Evolutionary conservation across 2,113 vertebrate genomes (phyloP).

Genomic region (Garra rufa): DNA sequence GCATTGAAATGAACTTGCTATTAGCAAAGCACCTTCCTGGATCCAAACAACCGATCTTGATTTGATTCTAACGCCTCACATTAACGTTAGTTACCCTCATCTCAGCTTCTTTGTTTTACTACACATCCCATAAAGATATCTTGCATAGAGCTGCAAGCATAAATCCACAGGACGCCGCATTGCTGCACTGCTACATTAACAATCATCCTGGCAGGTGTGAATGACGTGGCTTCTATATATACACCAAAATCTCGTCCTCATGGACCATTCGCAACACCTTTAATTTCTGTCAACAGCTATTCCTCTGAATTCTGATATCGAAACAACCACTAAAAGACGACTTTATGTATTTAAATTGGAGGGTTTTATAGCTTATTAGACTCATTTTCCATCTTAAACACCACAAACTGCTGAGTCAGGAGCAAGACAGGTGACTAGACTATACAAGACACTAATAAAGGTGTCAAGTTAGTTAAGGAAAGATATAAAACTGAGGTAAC

Average conservation of each 20-base stretch:
- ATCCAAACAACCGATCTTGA: background rate
- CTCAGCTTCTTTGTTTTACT: background rate
- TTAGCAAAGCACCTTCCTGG: background rate
- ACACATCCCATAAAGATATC: background rate
- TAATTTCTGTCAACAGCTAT: slow-evolving; percentile 31
- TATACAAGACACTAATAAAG: background rate
- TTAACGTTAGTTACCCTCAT: background rate
- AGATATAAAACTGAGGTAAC: background rate
- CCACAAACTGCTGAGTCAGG: background rate
- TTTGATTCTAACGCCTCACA: background rate
- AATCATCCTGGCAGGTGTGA: slow-evolving; percentile 41
- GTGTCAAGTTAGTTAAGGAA: background rate
- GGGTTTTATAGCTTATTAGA: background rate
- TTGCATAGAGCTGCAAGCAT: background rate
- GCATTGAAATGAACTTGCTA: background rate
- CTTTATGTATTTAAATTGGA: background rate
- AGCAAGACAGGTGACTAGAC: background rate
- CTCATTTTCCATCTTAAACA: background rate
- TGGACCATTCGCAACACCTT: slow-evolving; percentile 14
- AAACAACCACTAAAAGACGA: slow-evolving; percentile 34
- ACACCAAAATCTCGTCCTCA: background rate
- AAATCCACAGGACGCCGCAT: slow-evolving; percentile 15
- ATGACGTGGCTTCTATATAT: slow-evolving; percentile 32
- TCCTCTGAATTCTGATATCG: slow-evolving; percentile 17
- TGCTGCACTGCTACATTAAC: slow-evolving; percentile 45